A percentile compares a stretch with the other conserved stretches of the same genome.
These are phyloP conservation scores for Boulengeromyrus knoepffleri DNA, from an alignment of 2,113 vertebrate genomes.

Conservation along the genomic window DNA sequence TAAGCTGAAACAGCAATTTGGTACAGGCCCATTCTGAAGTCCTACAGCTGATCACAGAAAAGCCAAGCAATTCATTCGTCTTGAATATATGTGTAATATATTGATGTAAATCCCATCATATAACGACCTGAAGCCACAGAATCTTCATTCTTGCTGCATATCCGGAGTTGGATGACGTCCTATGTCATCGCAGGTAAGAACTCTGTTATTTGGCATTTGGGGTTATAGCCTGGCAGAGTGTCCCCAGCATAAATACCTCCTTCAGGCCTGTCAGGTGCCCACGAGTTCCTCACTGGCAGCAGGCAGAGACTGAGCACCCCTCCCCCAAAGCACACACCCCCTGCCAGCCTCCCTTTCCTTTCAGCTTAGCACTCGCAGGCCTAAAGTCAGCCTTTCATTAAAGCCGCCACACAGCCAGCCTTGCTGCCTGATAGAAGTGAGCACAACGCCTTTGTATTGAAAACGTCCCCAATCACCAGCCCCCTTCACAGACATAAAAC, in stretches of 20 bases:
- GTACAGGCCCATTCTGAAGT: not conserved
- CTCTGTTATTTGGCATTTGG: not conserved
- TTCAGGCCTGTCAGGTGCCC: not conserved
- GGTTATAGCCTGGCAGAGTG: not conserved
- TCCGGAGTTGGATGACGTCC: not conserved
- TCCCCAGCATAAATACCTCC: not conserved
- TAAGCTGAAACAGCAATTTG: not conserved
- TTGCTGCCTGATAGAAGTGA: not conserved
- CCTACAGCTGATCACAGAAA: not conserved
- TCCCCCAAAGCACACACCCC: not conserved
- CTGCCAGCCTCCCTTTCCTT: not conserved
- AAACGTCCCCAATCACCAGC: not conserved
- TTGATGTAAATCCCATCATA: not conserved
- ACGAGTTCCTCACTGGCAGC: not conserved
- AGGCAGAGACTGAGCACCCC: not conserved
- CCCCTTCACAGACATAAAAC: not conserved
- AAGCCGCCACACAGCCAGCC: not conserved
- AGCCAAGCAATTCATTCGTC: not conserved
- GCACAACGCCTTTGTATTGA: not conserved
- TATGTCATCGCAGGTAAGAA: not conserved
- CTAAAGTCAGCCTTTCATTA: not conserved
- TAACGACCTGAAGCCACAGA: not conserved
- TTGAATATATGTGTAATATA: not conserved
- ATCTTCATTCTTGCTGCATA: not conserved
- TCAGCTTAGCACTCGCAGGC: not conserved